Base-by-base conservation (phyloP, 2,113 vertebrate genomes). In the Mesitornis unicolor region DNA sequence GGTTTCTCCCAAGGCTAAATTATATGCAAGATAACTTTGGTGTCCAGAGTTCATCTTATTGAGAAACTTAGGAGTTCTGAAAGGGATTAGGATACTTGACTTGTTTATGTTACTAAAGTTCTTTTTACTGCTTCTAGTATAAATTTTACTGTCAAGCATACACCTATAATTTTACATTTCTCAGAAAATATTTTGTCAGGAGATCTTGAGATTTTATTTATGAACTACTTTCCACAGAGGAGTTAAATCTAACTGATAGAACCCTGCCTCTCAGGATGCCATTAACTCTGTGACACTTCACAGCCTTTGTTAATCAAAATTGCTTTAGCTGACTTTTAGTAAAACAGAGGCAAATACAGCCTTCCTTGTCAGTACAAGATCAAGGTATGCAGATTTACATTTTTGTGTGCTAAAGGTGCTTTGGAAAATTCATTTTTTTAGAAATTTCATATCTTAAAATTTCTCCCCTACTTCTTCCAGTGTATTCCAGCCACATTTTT, bases 51-150 rank as follows among this genome's bases (percentile, higher is more conserved):
- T 98, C 76, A 60, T 90, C 65, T 83, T 93, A 64, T 35, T 64
- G 47, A 48, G 71, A 87, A 94, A 45, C 60, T 69, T 82, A 89
- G 70, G 93, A 95, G 77, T 95, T 87, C 87, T 95, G 90, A 97
- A 95, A 90, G 56, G 81, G 80, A 95, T 97, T 97, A 96, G 68
- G 84, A 93, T 87, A 89, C 93, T 96, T 94, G 78, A 90, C 75
- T 95, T 96, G 84, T 97, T 97, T 96, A 97, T 95, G 86, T 92
- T 97, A 96, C 97, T 97, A 86, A 97, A 96, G 90, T 97, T 96
- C 76, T 96, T 96, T 96, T 95, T 92, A 96, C 91, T 89, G 68
- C 78, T 90, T 96, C 91, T 75, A 65, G 53, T 87, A 95, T 96
- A 95, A 96, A 97, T 97, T 96, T 95, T 75, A 90, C 93, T 96